phyloP scores from a whole-genome alignment of 2,797 vertebrate genomes.

The Acrossocheilus fasciatus region DNA sequence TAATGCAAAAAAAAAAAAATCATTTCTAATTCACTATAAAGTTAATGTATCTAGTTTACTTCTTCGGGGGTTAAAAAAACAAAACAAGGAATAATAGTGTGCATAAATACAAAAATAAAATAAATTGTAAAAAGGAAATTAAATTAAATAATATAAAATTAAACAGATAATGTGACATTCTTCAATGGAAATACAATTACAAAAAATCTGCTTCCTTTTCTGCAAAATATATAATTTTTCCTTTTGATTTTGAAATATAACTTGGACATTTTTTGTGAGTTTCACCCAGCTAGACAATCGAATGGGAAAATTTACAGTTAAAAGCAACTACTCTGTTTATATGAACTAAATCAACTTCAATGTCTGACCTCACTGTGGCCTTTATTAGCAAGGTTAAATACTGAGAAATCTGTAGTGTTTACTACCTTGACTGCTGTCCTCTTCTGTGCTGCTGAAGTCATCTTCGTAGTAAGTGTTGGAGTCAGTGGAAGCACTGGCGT shows the following conservation, averaged over 20 bases:
- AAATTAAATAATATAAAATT: not conserved
- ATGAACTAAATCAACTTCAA: not conserved
- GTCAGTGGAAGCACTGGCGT: conserved; percentile 97
- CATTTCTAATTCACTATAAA: not conserved
- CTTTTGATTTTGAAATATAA: not conserved
- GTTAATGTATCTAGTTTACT: too few relatives aligned
- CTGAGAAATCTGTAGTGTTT: not conserved
- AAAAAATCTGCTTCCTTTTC: not conserved
- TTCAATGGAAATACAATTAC: not conserved
- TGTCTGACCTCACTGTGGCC: conserved; percentile 44
- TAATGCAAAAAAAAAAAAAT: too few relatives aligned
- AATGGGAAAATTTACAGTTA: not conserved
- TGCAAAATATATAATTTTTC: not conserved
- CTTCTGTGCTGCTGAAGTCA: conserved; percentile 99
- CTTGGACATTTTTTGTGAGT: not conserved
- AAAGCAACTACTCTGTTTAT: not conserved
- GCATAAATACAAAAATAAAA: not conserved
- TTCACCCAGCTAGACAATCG: not conserved
- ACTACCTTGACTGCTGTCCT: conserved; percentile 98
- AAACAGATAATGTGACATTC: not conserved
- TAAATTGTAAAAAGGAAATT: not conserved
- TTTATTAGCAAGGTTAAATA: conserved; percentile 14
- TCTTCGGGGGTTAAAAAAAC: too few relatives aligned
- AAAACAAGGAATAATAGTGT: too few relatives aligned
- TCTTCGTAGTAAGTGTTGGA: conserved; percentile 99